Evolutionary conservation across 2,113 vertebrate genomes (phyloP), one percentile per base, ranked within the genome.

Genomic region (Alaudala cheleensis): DNA sequence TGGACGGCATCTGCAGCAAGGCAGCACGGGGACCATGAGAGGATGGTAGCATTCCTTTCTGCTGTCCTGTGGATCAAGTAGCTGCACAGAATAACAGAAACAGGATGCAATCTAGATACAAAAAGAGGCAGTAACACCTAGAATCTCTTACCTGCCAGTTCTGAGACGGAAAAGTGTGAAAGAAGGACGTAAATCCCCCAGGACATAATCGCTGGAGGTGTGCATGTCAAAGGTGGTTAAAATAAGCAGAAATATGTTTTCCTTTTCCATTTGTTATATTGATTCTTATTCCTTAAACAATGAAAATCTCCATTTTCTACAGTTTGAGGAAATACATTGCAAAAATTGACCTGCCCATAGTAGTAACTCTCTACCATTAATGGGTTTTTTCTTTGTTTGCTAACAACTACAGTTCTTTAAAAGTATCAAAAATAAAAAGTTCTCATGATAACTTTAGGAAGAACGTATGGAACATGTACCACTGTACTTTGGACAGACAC

Each of bases 1-100:
- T 40, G 81, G 81, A 42, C 14, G 11, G 19, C 74, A 88, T 87
- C 87, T 91, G 85, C 82, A 85, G 69, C 21, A 29, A 42, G 11
- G 1, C 70, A 66, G 47, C 45, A 4, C 2, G 2, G 18, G 37
- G 42, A 67, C 0, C 0, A 2, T 0, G 1, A 50, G 31, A 29
- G 45, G 12, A 6, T 28, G 37, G 44, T 5, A 67, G 31, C 44
- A 44, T 34, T 86, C 54, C 37, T 50, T 39, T 34, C 71, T 79
- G 49, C 66, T 92, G 10, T 37, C 57, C 71, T 93, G 70, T 57
- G 74, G 85, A 50, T 82, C 74, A 34, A 72, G 61, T 29, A 61
- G 18, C n/a, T 70, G 40, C 50, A 56, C 17, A 53, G n/a, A 72
- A 14, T 18, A 26, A n/a, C 4, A 49, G 49, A 72, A 85, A 50